Percentiles rank a stretch among this genome's conserved stretches.
These are phyloP conservation scores for Tenthredo notha DNA, from an alignment of 2,888 invertebrate genomes.

Conservation along the genomic window DNA sequence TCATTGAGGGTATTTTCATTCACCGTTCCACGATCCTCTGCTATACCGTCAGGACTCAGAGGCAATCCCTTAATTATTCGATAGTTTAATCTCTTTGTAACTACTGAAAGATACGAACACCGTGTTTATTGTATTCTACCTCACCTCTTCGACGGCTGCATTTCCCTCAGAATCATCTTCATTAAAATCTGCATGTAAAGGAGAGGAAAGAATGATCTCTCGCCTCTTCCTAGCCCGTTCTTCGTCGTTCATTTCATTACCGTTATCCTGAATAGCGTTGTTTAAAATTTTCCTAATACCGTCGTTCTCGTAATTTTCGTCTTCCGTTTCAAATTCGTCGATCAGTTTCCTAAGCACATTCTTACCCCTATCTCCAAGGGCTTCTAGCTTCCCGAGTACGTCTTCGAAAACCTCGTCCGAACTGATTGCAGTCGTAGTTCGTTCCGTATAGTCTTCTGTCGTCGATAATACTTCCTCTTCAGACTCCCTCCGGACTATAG, in stretches of 20 bases:
- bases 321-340: slow-evolving; percentile 72
- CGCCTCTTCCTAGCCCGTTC: slow-evolving; percentile 74
- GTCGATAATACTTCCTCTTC: not conserved
- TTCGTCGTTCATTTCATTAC: slow-evolving; percentile 70
- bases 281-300: slow-evolving; percentile 61
- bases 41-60: slow-evolving; percentile 83
- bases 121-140: not conserved
- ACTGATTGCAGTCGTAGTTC: slow-evolving; percentile 32
- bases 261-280: slow-evolving; percentile 79
- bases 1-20: slow-evolving; percentile 86
- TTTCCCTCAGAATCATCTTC: slow-evolving; percentile 83
- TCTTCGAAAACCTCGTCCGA: slow-evolving; percentile 83
- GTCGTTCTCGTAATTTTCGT: slow-evolving; percentile 59
- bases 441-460: not conserved
- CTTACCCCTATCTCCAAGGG: slow-evolving; percentile 82
- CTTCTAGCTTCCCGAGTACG: slow-evolving; percentile 81
- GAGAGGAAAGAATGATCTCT: slow-evolving; percentile 80
- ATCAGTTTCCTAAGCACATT: slow-evolving; percentile 81
- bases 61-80: slow-evolving; percentile 59
- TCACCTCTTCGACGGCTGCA: slow-evolving; percentile 84
- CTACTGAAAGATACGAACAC: not conserved
- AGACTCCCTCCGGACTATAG: not conserved
- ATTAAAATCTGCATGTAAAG: slow-evolving; percentile 79
- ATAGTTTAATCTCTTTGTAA: not conserved
- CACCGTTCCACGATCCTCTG: slow-evolving; percentile 83